phyloP scores from a whole-genome alignment of 2,888 invertebrate species.

The Tineola bisselliella region DNA sequence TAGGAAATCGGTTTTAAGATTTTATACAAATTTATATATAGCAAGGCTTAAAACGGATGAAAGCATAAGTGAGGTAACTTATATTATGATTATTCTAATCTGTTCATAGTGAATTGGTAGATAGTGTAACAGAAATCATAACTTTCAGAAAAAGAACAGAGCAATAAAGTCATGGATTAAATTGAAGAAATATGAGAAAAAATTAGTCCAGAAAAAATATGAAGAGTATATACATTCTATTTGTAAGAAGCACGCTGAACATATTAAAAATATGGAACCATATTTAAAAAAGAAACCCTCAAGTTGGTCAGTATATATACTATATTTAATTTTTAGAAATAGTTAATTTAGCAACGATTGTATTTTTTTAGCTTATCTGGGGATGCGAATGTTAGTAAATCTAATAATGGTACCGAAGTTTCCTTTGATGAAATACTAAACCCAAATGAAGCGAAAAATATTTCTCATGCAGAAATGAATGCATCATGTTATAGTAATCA shows the following conservation, averaged over 20 bases:
- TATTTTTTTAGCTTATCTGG: background rate
- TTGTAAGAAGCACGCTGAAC: constrained; percentile 26
- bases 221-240: constrained; percentile 17
- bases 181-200: constrained; percentile 35
- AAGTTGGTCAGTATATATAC: constrained; percentile 3
- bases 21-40: constrained; percentile 30
- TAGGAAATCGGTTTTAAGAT: constrained; percentile 21
- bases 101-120: no score
- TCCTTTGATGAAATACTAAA: background rate
- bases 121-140: background rate
- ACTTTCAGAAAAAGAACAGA: constrained; percentile 21
- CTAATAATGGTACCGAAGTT: background rate
- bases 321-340: constrained; percentile 14
- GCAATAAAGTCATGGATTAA: constrained; percentile 45
- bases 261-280: constrained; percentile 34
- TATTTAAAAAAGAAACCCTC: constrained; percentile 32
- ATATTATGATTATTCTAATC: background rate
- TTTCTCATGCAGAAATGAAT: no score
- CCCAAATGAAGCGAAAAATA: no score
- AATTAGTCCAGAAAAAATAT: constrained; percentile 26
- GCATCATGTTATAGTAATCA: no score
- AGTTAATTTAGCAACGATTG: constrained; percentile 4
- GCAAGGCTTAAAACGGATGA: background rate
- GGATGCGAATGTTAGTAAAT: background rate
- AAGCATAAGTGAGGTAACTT: constrained; percentile 25